Conservation (phyloP, 1,140 invertebrate genomes). For the Akabosia matsudoensis region DNA sequence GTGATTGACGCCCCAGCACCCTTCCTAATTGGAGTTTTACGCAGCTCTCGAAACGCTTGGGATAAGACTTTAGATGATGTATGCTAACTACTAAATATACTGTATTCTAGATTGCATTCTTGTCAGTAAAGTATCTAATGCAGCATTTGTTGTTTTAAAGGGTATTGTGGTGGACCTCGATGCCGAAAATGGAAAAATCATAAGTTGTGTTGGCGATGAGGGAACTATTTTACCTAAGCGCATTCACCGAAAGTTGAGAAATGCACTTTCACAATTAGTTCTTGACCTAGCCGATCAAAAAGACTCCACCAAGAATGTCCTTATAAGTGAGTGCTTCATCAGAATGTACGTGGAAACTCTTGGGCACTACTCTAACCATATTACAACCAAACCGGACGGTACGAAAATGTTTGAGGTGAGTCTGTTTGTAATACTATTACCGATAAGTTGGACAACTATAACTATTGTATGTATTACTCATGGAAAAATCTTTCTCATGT, state of each 20-base stretch:
- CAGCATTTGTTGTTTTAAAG: conserved; percentile 51
- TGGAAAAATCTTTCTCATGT: conserved; percentile 47
- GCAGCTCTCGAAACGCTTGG: conserved; percentile 50
- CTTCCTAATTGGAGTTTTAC: conserved; percentile 67
- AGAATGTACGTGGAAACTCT: conserved; percentile 64
- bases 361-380: conserved; percentile 60
- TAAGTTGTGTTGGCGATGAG: conserved; percentile 62
- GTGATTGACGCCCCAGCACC: conserved; percentile 71
- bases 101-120: neutral
- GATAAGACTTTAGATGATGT: conserved; percentile 53
- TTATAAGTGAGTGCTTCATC: conserved; percentile 66
- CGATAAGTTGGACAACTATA: conserved; percentile 1
- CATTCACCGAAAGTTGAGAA: conserved; percentile 59
- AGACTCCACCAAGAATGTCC: conserved; percentile 58
- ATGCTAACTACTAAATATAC: conserved; percentile 36
- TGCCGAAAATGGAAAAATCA: conserved; percentile 53
- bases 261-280: conserved; percentile 60
- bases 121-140: neutral
- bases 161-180: conserved; percentile 66
- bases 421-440: conserved; percentile 27
- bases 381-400: conserved; percentile 55
- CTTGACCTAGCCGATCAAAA: conserved; percentile 51
- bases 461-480: conserved; percentile 30
- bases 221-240: conserved; percentile 61
- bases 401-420: conserved; percentile 59